Evolutionary conservation across 2,113 vertebrate species (phyloP), one percentile per base, ranked within the genome.

Genomic region (Hepsetus odoe): DNA sequence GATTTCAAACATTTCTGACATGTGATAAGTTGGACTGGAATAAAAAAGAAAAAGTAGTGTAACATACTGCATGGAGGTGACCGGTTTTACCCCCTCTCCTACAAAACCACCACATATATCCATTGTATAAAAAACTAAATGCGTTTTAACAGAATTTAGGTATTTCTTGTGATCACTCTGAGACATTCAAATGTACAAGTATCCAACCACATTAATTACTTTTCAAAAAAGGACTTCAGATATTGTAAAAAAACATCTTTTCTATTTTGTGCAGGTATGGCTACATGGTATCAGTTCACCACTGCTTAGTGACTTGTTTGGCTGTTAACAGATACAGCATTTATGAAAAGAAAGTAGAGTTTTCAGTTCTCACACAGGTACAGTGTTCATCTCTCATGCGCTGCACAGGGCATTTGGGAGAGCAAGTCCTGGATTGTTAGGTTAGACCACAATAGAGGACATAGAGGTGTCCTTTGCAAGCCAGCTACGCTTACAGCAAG

Each of bases 391-490:
- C 5, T 62, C 42, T 69, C 64, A 69, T 42, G 69, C 40, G 33
- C 8, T 38, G 53, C 22, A 73, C 68, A 20, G 69, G 75, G 22
- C 53, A 58, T 53, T 49, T 10, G 49, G 71, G 65, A 74, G 33
- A 51, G 44, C 1, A 32, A 58, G 61, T 72, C 40, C 20, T 67
- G 59, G 14, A 65, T 61, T 79, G 64, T 79, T 66, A 71, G 70
- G 28, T 51, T 58, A 85, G 53, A 67, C 73, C 68, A 79, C 65
- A 82, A 62, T 33, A 84, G 35, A 84, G 64, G 73, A 38, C 55
- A 79, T 51, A 79, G 72, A 65, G 65, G 69, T 77, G 71, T 73
- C 65, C 71, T 53, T 62, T 55, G 73, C 51, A 82, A 75, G 79
- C 14, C 65, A 58, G 72, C 49, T 12, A 69, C 10, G 55, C 74